Conservation (phyloP, 2,888 invertebrate genomes). For the Nemoura dubitans region DNA sequence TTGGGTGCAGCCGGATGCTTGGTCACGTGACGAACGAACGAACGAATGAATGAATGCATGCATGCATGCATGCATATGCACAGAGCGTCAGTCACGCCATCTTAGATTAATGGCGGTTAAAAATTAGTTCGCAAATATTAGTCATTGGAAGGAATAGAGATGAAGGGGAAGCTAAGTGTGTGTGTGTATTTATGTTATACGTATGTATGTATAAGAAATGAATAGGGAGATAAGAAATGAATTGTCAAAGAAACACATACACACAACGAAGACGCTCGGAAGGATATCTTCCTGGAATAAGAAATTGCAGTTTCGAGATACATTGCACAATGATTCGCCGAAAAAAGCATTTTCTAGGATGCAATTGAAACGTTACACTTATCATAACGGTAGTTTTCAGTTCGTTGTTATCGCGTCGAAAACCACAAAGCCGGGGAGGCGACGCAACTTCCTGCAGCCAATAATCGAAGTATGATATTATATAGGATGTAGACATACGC, state of each 20-base stretch:
- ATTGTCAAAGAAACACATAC: background rate
- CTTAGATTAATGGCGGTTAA: background rate
- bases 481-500: background rate
- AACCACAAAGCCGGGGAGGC: background rate
- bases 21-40: background rate
- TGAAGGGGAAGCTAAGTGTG: background rate
- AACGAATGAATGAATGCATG: no score
- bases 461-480: no score
- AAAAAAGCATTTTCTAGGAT: background rate
- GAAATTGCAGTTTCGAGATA: background rate
- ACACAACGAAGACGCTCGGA: background rate
- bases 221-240: background rate
- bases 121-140: constrained; percentile 18
- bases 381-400: background rate
- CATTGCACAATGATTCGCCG: background rate
- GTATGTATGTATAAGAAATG: no score
- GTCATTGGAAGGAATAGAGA: background rate
- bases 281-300: no score
- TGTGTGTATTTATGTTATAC: no score
- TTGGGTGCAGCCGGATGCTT: constrained; percentile 21
- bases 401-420: background rate
- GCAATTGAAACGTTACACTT: background rate
- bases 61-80: no score
- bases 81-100: background rate
- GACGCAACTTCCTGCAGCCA: background rate